A percentile compares a stretch with the other conserved stretches of the same genome.
Conservation (phyloP, 2,113 vertebrate genomes). For the Sterrhoptilus dennistouni region DNA sequence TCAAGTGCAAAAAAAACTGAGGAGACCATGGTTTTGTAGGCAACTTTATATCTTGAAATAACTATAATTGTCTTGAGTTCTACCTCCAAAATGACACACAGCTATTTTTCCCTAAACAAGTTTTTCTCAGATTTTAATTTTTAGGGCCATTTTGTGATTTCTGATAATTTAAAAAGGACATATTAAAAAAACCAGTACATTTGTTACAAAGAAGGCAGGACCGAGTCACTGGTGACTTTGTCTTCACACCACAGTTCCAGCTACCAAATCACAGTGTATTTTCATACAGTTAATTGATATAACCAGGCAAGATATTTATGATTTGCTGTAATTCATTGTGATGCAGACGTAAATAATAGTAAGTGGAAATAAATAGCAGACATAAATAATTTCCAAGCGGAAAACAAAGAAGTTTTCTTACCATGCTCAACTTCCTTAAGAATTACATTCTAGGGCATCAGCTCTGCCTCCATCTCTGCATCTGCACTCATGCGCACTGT, state of each 20-base stretch:
- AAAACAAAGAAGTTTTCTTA: neutral
- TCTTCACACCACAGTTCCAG: neutral
- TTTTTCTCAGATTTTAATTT: neutral
- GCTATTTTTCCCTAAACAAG: neutral
- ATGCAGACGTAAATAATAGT: neutral
- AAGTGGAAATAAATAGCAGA: neutral
- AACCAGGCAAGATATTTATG: neutral
- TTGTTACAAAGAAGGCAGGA: neutral
- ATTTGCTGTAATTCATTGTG: neutral
- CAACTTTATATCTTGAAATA: neutral
- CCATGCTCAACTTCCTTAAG: neutral
- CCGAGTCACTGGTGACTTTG: neutral
- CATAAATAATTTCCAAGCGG: neutral
- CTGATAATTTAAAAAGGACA: neutral
- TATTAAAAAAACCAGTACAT: neutral
- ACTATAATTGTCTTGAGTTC: neutral
- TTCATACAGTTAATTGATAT: neutral
- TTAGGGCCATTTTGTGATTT: neutral
- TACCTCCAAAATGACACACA: neutral
- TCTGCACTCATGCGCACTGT: neutral
- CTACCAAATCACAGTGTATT: neutral
- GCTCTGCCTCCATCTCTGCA: neutral
- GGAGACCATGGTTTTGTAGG: neutral
- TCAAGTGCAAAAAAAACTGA: neutral
- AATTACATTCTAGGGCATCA: neutral